These are phyloP conservation scores for Dendrolimus punctatus DNA, from an alignment of 1,140 invertebrate species.

Conservation along the genomic window DNA sequence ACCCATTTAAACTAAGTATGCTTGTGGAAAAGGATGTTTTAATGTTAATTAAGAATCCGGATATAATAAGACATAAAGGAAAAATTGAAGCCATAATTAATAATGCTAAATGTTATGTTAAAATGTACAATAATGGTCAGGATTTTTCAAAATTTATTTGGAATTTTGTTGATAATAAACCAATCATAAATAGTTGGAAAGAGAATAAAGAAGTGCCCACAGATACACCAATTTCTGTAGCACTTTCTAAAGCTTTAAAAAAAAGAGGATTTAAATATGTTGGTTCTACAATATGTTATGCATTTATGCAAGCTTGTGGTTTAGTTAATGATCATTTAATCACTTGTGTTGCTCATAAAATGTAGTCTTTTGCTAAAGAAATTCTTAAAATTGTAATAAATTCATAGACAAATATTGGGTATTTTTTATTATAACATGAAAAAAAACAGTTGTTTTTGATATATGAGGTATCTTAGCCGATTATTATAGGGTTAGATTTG, in stretches of 20 bases:
- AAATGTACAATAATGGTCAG: constrained; percentile 39
- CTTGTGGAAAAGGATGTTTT: constrained; percentile 29
- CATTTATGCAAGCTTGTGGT: constrained; percentile 64
- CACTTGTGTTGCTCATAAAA: constrained; percentile 20
- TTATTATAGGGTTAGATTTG: too few species aligned
- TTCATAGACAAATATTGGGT: too few species aligned
- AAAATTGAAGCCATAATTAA: constrained; percentile 53
- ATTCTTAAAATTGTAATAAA: too few species aligned
- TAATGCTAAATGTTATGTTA: constrained; percentile 46
- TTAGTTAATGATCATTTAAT: constrained; percentile 55
- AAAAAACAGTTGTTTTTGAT: too few species aligned
- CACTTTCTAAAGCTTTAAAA: constrained; percentile 47
- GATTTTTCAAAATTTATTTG: constrained; percentile 53
- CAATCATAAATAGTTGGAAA: constrained; percentile 44
- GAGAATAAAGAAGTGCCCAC: constrained; percentile 34
- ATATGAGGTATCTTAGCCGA: too few species aligned
- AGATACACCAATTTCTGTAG: constrained; percentile 32
- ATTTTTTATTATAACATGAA: too few species aligned
- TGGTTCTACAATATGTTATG: constrained; percentile 55
- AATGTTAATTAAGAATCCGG: constrained; percentile 23
- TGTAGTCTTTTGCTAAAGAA: too few species aligned
- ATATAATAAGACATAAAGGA: constrained; percentile 46
- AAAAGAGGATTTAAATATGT: constrained; percentile 53
- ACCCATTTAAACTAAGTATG: constrained; percentile 36
- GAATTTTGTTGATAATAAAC: constrained; percentile 44